phyloP scores from a whole-genome alignment of 2,888 invertebrate genomes.

The Lymantria monacha region DNA sequence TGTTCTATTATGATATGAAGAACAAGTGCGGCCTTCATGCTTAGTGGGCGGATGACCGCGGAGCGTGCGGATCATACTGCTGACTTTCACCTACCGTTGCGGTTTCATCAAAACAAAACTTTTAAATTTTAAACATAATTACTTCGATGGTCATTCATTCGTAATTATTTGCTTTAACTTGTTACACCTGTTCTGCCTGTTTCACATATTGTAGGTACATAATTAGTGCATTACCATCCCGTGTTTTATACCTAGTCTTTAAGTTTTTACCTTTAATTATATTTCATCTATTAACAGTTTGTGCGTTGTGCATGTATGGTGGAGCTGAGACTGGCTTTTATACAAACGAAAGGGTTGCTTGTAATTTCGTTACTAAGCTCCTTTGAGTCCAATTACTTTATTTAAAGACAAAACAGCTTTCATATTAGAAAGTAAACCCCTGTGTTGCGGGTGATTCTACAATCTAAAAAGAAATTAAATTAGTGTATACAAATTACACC shows the following conservation, averaged over 20 bases:
- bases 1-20: conserved; percentile 38
- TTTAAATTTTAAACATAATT: conserved; percentile 30
- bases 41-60: conserved; percentile 66
- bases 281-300: conserved; percentile 41
- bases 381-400: conserved; percentile 4
- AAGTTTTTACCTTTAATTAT: conserved; percentile 12
- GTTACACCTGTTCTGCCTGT: conserved; percentile 13
- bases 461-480: not conserved
- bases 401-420: not conserved
- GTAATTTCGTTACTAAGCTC: conserved; percentile 28
- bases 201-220: conserved; percentile 10
- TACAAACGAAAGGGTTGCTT: conserved; percentile 36
- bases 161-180: conserved; percentile 22
- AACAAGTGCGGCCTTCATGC: conserved; percentile 67
- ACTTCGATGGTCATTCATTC: conserved; percentile 25
- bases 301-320: conserved; percentile 55
- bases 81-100: conserved; percentile 64
- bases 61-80: conserved; percentile 45
- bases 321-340: conserved; percentile 37
- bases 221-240: not conserved
- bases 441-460: not conserved
- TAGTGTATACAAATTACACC: not conserved
- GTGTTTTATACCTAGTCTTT: not conserved
- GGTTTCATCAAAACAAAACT: conserved; percentile 55
- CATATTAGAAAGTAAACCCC: not conserved